These are phyloP conservation scores for Amniataba percoides DNA, from an alignment of 2,797 vertebrate species.

Conservation along the genomic window DNA sequence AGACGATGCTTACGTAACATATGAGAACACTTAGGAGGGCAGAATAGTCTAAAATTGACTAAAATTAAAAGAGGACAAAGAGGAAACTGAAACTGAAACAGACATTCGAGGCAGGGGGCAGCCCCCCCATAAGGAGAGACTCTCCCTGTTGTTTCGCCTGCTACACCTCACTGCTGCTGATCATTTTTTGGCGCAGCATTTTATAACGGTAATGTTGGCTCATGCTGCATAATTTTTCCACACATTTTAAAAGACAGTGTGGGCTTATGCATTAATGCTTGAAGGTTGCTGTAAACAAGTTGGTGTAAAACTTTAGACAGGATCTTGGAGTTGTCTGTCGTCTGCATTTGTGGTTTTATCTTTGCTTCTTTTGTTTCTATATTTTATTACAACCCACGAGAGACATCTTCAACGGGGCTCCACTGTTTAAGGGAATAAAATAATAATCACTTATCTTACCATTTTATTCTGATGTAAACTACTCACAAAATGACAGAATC, in stretches of 20 bases:
- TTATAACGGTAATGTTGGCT: slow-evolving; percentile 7
- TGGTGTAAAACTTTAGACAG: neutral
- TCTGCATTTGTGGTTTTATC: slow-evolving; percentile 3
- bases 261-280: neutral
- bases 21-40: slow-evolving; percentile 29
- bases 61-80: slow-evolving; percentile 32
- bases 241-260: neutral
- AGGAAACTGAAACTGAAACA: slow-evolving; percentile 14
- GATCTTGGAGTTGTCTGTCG: neutral
- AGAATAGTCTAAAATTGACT: slow-evolving; percentile 7
- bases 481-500: neutral
- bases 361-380: neutral
- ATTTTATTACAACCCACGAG: neutral
- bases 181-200: slow-evolving; percentile 23
- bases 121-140: neutral
- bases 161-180: slow-evolving; percentile 19
- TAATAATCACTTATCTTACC: neutral
- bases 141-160: neutral
- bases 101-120: neutral
- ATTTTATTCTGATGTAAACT: slow-evolving; percentile 9
- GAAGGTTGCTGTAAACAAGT: neutral
- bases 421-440: neutral
- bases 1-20: slow-evolving; percentile 42
- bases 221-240: neutral
- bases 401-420: neutral